Base-by-base conservation (phyloP, 2,888 invertebrate genomes). In the Thelaira solivaga region DNA sequence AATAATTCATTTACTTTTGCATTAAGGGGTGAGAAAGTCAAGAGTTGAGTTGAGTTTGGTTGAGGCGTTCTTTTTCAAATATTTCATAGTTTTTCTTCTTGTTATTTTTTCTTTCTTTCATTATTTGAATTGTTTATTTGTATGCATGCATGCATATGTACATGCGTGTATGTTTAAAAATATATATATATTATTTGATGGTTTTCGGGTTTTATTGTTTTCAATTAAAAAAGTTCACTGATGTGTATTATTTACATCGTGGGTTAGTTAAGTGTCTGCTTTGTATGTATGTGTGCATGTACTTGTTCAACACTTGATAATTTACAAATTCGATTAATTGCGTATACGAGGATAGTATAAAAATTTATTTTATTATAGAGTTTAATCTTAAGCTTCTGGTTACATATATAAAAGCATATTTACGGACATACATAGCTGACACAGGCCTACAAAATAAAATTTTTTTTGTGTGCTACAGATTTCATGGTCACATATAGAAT, bases 11-110 rank as follows among this genome's bases (percentile, higher is more conserved):
- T 67, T 75, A 67, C 67, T 68, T 64, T 55, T 45, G 61, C 61
- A 61, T 73, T 72, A 68, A 68, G 84, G 85, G 85, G 85, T 86
- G 85, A 85, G 81, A 86, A 85, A 85, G 85, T 85, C 85, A 85
- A 85, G 83, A 83, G 82, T 68, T 72, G 24, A 51, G 41, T 59
- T 76, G 71, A 57, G 71, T 68, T 72, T 34, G 59, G 41, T 59
- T 76, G 71, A 57, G 71, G 51, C 36, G 31, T 59, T 69, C 22
- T 13, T 57, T 34, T 20, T 24, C 36, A 31, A 16, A 49, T 41
- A n/a, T n/a, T n/a, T 49, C 5, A 29, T 47, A 39, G 7, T 71
- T 71, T 43, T 55, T 47, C 26, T 65, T 57, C 13, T 13, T 26
- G n/a, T n/a, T n/a, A n/a, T n/a, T n/a, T n/a, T n/a, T n/a, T n/a